Percentiles rank a stretch among this genome's conserved stretches.
phyloP scores from a whole-genome alignment of 2,888 invertebrate species.

The Xestoiulus laeticollis region DNA sequence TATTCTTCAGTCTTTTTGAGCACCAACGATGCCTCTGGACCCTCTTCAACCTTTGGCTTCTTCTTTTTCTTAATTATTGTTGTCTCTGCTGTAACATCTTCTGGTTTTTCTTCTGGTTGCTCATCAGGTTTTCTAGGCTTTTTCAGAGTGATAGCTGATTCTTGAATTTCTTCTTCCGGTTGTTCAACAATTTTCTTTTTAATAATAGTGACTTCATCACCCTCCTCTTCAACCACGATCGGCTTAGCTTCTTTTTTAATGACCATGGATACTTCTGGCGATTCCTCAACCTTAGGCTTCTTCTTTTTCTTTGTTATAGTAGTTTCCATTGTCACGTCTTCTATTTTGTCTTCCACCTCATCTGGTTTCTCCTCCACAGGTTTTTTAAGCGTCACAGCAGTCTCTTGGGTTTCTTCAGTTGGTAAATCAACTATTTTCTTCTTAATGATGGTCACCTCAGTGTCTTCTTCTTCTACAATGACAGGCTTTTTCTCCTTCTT shows the following conservation, averaged over 20 bases:
- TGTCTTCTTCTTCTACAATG: slow-evolving; percentile 14
- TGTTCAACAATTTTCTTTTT: too few relatives aligned
- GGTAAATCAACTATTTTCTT: neutral
- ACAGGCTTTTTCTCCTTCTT: neutral
- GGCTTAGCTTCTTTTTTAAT: slow-evolving; percentile 59
- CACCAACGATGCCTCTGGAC: neutral
- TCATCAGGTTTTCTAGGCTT: too few relatives aligned
- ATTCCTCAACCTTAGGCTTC: slow-evolving; percentile 56
- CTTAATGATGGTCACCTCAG: slow-evolving; percentile 42
- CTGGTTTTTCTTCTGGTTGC: too few relatives aligned
- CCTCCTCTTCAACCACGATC: too few relatives aligned
- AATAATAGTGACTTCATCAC: too few relatives aligned
- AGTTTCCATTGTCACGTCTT: slow-evolving; percentile 47
- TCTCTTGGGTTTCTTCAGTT: neutral
- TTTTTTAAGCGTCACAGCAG: slow-evolving; percentile 57
- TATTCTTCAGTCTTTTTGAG: too few relatives aligned
- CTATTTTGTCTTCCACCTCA: slow-evolving; percentile 45
- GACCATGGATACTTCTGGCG: slow-evolving; percentile 55
- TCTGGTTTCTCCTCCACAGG: slow-evolving; percentile 46
- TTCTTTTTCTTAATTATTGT: too few relatives aligned
- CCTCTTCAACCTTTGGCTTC: too few relatives aligned
- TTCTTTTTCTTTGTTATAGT: slow-evolving; percentile 49
- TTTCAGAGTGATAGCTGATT: too few relatives aligned
- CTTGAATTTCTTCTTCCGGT: too few relatives aligned
- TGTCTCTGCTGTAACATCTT: too few relatives aligned